phyloP scores from a whole-genome alignment of 2,797 vertebrate genomes.

The Myotis pilosus region DNA sequence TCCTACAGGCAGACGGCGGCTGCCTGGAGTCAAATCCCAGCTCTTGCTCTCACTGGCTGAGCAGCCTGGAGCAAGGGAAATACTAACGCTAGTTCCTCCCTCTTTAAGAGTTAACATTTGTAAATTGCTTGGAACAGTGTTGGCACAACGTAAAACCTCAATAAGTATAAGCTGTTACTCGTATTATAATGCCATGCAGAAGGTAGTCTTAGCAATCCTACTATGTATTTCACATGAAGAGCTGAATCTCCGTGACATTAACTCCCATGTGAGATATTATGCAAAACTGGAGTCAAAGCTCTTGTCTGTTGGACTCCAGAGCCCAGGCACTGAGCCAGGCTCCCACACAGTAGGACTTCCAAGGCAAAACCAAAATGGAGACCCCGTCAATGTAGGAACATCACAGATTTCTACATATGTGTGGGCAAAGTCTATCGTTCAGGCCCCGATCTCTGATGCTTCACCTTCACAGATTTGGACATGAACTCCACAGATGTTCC shows the following conservation, averaged over 20 bases:
- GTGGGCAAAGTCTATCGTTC: neutral
- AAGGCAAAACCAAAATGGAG: neutral
- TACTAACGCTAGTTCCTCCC: neutral
- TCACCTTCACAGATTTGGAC: neutral
- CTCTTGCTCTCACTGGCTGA: neutral
- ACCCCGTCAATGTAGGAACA: neutral
- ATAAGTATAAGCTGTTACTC: neutral
- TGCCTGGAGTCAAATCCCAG: neutral
- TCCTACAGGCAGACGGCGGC: neutral
- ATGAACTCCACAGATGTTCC: neutral
- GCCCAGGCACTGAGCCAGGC: neutral
- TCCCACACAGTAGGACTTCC: neutral
- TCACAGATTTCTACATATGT: neutral
- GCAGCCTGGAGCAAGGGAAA: neutral
- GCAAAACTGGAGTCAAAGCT: neutral
- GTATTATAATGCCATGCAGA: neutral
- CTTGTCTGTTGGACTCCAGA: neutral
- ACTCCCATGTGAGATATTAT: neutral
- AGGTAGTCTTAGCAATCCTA: neutral
- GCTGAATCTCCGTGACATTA: neutral
- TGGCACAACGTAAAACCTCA: neutral
- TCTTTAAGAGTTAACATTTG: neutral
- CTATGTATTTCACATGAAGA: neutral
- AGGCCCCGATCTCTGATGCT: neutral
- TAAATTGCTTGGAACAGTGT: neutral